Conservation (phyloP, 2,888 invertebrate species). For the Exocentrus adspersus region DNA sequence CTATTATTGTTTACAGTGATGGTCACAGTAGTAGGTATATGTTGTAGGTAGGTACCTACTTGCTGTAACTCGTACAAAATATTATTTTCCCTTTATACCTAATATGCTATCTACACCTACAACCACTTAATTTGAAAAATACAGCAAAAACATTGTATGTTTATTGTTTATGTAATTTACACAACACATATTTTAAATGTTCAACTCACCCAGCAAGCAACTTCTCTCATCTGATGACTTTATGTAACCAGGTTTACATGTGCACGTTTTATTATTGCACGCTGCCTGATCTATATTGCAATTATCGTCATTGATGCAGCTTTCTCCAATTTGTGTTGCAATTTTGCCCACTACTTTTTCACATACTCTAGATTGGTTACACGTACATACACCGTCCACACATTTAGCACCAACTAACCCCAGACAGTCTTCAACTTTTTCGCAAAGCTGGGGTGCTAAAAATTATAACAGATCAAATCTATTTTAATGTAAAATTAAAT, state of each 20-base stretch:
- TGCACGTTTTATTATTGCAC: slow-evolving; percentile 47
- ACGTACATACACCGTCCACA: slow-evolving; percentile 41
- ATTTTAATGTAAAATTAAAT: too few relatives aligned
- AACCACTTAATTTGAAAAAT: not conserved
- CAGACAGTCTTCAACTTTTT: slow-evolving; percentile 41
- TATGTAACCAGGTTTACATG: slow-evolving; percentile 46
- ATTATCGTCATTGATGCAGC: slow-evolving; percentile 44
- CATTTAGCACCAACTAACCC: slow-evolving; percentile 41
- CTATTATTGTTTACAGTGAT: too few relatives aligned
- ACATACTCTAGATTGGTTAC: slow-evolving; percentile 42
- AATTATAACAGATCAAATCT: not conserved
- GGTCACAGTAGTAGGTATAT: too few relatives aligned
- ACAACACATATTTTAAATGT: too few relatives aligned
- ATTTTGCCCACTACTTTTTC: slow-evolving; percentile 20
- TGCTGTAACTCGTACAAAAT: too few relatives aligned
- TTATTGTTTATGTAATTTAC: too few relatives aligned
- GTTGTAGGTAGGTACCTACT: too few relatives aligned
- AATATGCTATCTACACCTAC: too few relatives aligned
- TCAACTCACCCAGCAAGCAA: slow-evolving; percentile 51
- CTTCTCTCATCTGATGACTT: slow-evolving; percentile 45
- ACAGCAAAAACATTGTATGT: not conserved
- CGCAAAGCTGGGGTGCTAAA: slow-evolving; percentile 37
- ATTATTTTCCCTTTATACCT: too few relatives aligned
- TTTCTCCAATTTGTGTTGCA: slow-evolving; percentile 51
- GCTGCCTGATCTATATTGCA: slow-evolving; percentile 51